Base-by-base conservation (phyloP, 2,888 invertebrate genomes). In the Macrophya annulata region DNA sequence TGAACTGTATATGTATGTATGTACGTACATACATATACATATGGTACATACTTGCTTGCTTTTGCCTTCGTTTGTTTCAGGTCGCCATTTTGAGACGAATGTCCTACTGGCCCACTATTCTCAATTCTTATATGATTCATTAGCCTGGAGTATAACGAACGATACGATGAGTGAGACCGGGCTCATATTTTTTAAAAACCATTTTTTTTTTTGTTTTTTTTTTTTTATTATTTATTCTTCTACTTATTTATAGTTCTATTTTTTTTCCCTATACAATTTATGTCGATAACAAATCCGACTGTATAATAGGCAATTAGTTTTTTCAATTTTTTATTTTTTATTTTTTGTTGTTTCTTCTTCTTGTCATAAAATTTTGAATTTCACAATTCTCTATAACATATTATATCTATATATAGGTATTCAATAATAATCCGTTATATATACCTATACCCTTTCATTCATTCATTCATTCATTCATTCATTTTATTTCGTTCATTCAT, bases 61-160 rank as follows among this genome's bases (percentile, higher is more conserved):
- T 5, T 43, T 81, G 62, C 81, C 62, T 81, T 81, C 40, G 81
- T 65, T 62, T 25, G 37, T 81, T 59, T 77, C 62, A 62, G 40
- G 62, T 4, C 62, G 81, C 81, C 81, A 62, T 62, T 62, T 81
- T 81, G 40, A 59, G 81, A 81, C 62, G 31, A 17, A 68, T 83
- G 83, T 65, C 83, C 83, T 37, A 83, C 83, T 83, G 83, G 83
- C 83, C 83, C 83, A 83, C 83, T 83, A 83, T 83, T 83, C 83
- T 83, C 83, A 83, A 83, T 83, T 83, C 48, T 43, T 77, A 45
- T 31, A 65, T 62, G 65, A 43, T 45, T 21, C 65, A 65, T 82
- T 40, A 12, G 31, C 45, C 10, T 15, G 15, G 9, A 55, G 55
- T 55, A 55, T 4, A 17, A 4, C 10, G 51, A 17, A n/a, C n/a